These are phyloP conservation scores for Phaetusa simplex DNA, from an alignment of 2,113 vertebrate species.

Conservation along the genomic window DNA sequence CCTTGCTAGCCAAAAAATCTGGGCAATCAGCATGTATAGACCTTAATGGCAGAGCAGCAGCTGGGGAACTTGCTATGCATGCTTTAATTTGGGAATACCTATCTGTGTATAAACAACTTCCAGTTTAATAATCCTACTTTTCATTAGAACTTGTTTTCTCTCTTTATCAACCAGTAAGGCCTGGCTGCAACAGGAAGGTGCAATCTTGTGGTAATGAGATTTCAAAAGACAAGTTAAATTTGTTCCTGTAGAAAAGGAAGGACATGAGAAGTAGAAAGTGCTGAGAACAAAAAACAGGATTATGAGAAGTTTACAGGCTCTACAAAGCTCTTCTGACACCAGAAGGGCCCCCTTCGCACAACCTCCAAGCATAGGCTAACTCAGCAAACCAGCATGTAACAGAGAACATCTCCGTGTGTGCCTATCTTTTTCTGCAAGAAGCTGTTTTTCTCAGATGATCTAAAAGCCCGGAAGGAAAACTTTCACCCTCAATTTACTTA, in stretches of 20 bases:
- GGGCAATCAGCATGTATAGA: neutral
- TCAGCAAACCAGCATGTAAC: neutral
- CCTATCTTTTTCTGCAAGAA: neutral
- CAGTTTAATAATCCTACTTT: neutral
- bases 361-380: neutral
- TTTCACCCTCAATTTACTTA: neutral
- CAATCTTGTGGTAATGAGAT: slow-evolving; percentile 42
- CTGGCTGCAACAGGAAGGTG: neutral
- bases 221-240: slow-evolving; percentile 44
- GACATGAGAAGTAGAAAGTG: slow-evolving; percentile 6
- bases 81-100: neutral
- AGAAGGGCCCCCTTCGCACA: neutral
- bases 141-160: neutral
- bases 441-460: neutral
- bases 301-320: neutral
- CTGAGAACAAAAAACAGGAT: neutral
- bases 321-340: neutral
- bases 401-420: too few relatives aligned
- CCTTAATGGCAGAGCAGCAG: neutral
- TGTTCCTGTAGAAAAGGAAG: slow-evolving; percentile 8
- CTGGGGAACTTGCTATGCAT: neutral
- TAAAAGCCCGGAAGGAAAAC: neutral
- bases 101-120: neutral
- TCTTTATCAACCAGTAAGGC: neutral
- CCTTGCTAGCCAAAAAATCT: neutral